phyloP scores from a whole-genome alignment of 2,888 invertebrate species.

The Drosophila austrosaltans region DNA sequence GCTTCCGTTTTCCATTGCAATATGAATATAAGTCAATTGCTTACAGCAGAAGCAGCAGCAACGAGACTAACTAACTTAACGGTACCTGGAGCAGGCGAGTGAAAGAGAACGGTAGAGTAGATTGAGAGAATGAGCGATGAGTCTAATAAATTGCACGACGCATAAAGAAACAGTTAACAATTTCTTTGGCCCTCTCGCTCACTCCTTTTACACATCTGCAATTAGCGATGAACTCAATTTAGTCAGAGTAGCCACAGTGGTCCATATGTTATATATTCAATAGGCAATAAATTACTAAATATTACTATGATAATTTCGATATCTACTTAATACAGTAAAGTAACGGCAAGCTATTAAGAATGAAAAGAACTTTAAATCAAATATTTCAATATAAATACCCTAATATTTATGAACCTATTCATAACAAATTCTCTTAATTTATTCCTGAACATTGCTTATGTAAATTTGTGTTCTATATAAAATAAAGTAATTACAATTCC shows the following conservation, averaged over 20 bases:
- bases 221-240: constrained; percentile 47
- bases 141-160: constrained; percentile 53
- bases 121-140: constrained; percentile 31
- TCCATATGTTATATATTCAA: background rate
- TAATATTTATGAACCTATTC: too few species aligned
- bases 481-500: too few species aligned
- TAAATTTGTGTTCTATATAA: background rate
- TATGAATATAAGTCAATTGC: constrained; percentile 51
- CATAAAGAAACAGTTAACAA: constrained; percentile 47
- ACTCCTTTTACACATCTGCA: constrained; percentile 17
- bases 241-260: constrained; percentile 10
- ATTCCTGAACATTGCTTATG: background rate
- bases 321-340: too few species aligned
- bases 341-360: too few species aligned
- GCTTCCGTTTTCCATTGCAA: constrained; percentile 45
- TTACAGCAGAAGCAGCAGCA: constrained; percentile 21
- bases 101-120: constrained; percentile 10
- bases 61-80: constrained; percentile 33
- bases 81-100: constrained; percentile 43
- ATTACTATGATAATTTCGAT: too few species aligned
- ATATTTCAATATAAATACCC: too few species aligned
- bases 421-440: background rate
- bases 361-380: too few species aligned
- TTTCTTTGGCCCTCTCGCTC: constrained; percentile 26
- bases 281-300: background rate